These are phyloP conservation scores for Epistrophe eligans DNA, from an alignment of 2,888 invertebrate genomes.

Conservation along the genomic window DNA sequence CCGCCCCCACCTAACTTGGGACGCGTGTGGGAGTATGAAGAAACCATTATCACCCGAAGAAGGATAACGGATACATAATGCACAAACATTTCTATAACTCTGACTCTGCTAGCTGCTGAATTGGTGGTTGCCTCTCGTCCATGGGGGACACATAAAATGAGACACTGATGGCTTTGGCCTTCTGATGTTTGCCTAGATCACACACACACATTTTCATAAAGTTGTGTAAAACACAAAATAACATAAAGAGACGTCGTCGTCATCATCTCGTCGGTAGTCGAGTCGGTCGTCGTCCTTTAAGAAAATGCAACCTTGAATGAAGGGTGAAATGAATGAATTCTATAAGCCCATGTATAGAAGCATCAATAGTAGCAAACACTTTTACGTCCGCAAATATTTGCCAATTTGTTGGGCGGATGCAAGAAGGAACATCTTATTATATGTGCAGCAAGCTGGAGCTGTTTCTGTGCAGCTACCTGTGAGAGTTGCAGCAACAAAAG, in stretches of 20 bases:
- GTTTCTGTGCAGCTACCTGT: conserved; percentile 36
- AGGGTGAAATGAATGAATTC: conserved; percentile 13
- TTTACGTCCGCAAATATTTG: conserved; percentile 71
- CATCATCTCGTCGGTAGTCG: too few species aligned
- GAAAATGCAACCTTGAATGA: conserved; percentile 59
- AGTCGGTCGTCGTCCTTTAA: conserved; percentile 45
- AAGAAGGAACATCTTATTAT: conserved; percentile 49
- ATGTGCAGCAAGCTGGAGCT: conserved; percentile 24
- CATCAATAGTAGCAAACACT: conserved; percentile 73
- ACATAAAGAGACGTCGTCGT: conserved; percentile 29
- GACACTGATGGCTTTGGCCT: conserved; percentile 67
- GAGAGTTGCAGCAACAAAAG: neutral
- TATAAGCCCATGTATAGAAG: conserved; percentile 17
- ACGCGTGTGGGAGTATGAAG: neutral
- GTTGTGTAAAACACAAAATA: conserved; percentile 47
- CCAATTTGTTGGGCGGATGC: conserved; percentile 72
- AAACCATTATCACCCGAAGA: conserved; percentile 8
- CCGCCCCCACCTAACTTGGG: conserved; percentile 3
- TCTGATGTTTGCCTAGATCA: conserved; percentile 20
- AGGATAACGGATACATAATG: conserved; percentile 21
- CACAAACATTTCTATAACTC: conserved; percentile 24
- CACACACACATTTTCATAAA: conserved; percentile 15
- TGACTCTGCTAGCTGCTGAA: neutral
- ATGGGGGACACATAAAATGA: conserved; percentile 68
- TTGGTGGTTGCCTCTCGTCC: conserved; percentile 27